Conservation (phyloP, 2,113 vertebrate species). For the Hippotragus niger region DNA sequence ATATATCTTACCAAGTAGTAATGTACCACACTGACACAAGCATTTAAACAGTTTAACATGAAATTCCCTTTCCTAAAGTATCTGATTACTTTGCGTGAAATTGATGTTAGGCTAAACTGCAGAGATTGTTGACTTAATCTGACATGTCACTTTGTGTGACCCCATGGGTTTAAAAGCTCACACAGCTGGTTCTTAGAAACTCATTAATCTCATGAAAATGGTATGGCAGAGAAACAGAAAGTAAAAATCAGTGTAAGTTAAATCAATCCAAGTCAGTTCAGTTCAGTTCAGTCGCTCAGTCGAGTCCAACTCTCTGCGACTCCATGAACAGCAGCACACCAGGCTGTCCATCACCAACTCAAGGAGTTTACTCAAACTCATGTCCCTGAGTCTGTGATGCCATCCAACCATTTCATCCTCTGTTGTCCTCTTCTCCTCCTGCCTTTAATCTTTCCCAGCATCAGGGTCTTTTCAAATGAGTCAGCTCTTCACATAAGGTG, state of each 20-base stretch:
- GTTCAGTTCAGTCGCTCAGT: neutral
- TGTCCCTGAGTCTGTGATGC: neutral
- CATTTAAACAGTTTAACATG: neutral
- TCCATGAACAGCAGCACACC: accelerated
- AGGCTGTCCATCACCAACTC: neutral
- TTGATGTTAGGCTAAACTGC: neutral
- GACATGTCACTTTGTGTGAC: neutral
- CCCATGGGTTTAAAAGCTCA: neutral
- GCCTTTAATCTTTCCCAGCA: neutral
- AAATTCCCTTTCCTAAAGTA: neutral
- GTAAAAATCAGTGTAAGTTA: neutral
- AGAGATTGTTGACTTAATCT: neutral
- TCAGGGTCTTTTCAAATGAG: neutral
- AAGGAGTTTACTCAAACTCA: neutral
- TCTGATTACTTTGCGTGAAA: neutral
- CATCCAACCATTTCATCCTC: neutral
- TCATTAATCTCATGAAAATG: neutral
- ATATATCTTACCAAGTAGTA: neutral
- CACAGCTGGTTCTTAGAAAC: neutral
- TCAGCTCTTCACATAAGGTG: neutral
- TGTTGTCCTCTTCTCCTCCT: neutral
- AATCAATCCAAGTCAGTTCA: neutral
- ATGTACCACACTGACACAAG: neutral
- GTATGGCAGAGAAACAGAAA: neutral
- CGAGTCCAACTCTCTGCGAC: neutral